These are phyloP conservation scores for Forbesichthys agassizii DNA, from an alignment of 2,113 vertebrate genomes.

Conservation along the genomic window DNA sequence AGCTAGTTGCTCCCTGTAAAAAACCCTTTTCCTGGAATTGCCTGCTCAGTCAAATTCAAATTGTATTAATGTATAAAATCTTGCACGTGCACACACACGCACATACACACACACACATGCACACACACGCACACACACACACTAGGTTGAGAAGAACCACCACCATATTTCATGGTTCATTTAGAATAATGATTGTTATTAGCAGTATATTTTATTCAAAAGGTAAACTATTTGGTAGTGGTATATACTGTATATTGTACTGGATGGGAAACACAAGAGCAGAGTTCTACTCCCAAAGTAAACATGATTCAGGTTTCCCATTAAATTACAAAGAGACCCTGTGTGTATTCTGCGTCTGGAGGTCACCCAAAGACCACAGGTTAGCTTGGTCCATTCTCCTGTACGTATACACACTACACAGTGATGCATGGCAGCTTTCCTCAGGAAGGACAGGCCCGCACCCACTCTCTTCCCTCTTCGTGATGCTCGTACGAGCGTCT, in stretches of 20 bases:
- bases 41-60: slow-evolving; percentile 8
- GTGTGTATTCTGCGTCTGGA: slow-evolving; percentile 13
- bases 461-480: slow-evolving; percentile 2
- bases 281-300: slow-evolving; percentile 42
- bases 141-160: too few relatives aligned
- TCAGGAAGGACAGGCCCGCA: slow-evolving; percentile 11
- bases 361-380: slow-evolving; percentile 16
- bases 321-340: slow-evolving; percentile 36
- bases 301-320: slow-evolving; percentile 29
- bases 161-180: neutral
- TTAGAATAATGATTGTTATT: slow-evolving; percentile 6
- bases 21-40: slow-evolving; percentile 21
- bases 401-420: neutral
- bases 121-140: slow-evolving; percentile 14
- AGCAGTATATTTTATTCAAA: slow-evolving; percentile 1
- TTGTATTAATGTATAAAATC: neutral
- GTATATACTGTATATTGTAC: neutral
- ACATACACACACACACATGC: slow-evolving; percentile 19
- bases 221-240: slow-evolving; percentile 23
- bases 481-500: slow-evolving; percentile 16
- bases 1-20: slow-evolving; percentile 7
- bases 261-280: slow-evolving; percentile 10
- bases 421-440: slow-evolving; percentile 41
- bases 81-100: neutral
- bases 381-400: slow-evolving; percentile 21